phyloP scores from a whole-genome alignment of 2,888 invertebrate species.

The Hyposoter didymator region DNA sequence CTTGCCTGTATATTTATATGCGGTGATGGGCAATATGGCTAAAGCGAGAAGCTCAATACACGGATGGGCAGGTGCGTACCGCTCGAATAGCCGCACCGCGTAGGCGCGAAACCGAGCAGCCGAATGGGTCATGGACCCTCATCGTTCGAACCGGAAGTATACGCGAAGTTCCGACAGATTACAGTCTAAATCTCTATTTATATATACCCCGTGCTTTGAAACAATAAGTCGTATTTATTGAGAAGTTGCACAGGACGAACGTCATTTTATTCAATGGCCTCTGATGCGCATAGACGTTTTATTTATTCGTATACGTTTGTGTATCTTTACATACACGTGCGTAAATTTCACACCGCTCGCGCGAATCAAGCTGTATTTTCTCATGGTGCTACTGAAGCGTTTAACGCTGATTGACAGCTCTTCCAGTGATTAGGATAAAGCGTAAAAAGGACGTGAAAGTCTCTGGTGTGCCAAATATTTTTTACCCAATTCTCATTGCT shows the following conservation, averaged over 20 bases:
- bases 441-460: background rate
- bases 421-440: background rate
- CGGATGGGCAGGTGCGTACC: slow-evolving; percentile 46
- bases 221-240: background rate
- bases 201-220: background rate
- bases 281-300: background rate
- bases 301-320: slow-evolving; percentile 5
- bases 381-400: slow-evolving; percentile 15
- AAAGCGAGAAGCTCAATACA: slow-evolving; percentile 32
- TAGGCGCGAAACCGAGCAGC: slow-evolving; percentile 51
- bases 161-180: slow-evolving; percentile 33
- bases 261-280: background rate
- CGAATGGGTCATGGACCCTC: slow-evolving; percentile 43
- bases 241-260: too few species aligned
- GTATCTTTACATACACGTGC: background rate
- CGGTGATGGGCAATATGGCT: slow-evolving; percentile 52
- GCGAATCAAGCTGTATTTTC: background rate
- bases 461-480: background rate
- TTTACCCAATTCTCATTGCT: background rate
- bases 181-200: slow-evolving; percentile 7
- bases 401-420: slow-evolving; percentile 34
- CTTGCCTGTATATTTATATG: slow-evolving; percentile 10
- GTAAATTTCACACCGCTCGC: slow-evolving; percentile 6
- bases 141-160: slow-evolving; percentile 46
- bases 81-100: slow-evolving; percentile 44